Evolutionary conservation across 2,797 vertebrate species (phyloP).

Genomic region (Geotrypetes seraphini): DNA sequence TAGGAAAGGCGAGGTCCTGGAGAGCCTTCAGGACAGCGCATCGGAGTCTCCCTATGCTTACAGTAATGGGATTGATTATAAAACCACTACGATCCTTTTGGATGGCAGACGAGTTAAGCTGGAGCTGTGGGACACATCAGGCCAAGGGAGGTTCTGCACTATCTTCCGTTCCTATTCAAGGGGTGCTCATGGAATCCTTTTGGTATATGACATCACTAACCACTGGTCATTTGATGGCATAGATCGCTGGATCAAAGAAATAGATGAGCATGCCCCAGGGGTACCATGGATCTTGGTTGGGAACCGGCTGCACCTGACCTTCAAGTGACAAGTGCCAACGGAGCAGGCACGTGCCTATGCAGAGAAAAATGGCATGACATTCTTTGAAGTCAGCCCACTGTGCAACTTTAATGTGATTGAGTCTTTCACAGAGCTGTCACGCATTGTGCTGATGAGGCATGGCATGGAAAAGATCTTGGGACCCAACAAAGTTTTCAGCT

Average conservation of each 20-base stretch:
- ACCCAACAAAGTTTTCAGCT: slow-evolving; percentile 95
- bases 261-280: slow-evolving; percentile 95
- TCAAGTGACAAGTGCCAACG: slow-evolving; percentile 91
- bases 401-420: slow-evolving; percentile 98
- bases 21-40: slow-evolving; percentile 90
- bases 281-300: slow-evolving; percentile 94
- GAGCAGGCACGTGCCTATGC: slow-evolving; percentile 93
- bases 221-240: slow-evolving; percentile 97
- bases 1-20: slow-evolving; percentile 92
- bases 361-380: slow-evolving; percentile 96
- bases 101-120: too few species aligned
- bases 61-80: too few species aligned
- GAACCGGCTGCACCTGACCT: slow-evolving; percentile 89
- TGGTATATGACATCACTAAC: slow-evolving; percentile 97
- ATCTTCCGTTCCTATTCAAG: too few species aligned
- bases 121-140: too few species aligned
- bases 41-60: slow-evolving; percentile 91
- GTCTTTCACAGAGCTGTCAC: slow-evolving; percentile 93
- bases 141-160: too few species aligned
- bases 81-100: too few species aligned
- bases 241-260: slow-evolving; percentile 95
- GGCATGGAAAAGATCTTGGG: slow-evolving; percentile 99
- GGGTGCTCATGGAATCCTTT: slow-evolving; percentile 96
- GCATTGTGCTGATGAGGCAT: slow-evolving; percentile 94
- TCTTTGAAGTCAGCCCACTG: slow-evolving; percentile 94